Conservation (phyloP, 2,797 vertebrate genomes). For the Orestias chungarensis region DNA sequence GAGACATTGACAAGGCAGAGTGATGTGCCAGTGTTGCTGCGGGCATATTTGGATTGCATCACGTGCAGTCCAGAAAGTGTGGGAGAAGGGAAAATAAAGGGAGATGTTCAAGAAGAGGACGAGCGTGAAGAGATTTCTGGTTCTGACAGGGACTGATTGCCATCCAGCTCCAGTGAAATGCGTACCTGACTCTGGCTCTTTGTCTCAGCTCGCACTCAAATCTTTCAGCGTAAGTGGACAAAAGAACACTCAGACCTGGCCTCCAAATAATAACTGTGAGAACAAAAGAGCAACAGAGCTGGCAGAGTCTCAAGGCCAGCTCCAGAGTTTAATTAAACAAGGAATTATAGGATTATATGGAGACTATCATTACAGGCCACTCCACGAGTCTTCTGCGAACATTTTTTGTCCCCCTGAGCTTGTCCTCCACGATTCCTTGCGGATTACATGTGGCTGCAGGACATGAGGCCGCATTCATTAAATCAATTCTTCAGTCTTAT, state of each 20-base stretch:
- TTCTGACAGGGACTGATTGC: constrained; percentile 60
- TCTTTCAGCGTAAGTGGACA: constrained; percentile 69
- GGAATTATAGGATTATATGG: constrained; percentile 92
- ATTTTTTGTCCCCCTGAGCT: constrained; percentile 84
- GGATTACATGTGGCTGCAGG: constrained; percentile 85
- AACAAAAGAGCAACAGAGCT: constrained; percentile 81
- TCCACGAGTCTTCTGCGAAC: constrained; percentile 81
- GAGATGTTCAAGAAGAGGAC: constrained; percentile 65
- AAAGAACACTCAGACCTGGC: constrained; percentile 72
- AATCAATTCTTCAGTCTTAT: constrained; percentile 84
- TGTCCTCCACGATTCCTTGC: constrained; percentile 81
- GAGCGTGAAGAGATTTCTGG: constrained; percentile 68
- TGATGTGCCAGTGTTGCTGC: constrained; percentile 80
- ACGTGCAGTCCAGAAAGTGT: constrained; percentile 77
- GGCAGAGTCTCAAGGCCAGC: constrained; percentile 81
- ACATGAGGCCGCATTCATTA: constrained; percentile 89
- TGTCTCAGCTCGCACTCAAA: constrained; percentile 50
- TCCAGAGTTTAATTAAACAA: constrained; percentile 91
- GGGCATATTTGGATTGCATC: constrained; percentile 82
- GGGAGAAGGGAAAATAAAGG: constrained; percentile 65
- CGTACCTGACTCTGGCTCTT: constrained; percentile 62
- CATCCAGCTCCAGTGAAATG: constrained; percentile 50
- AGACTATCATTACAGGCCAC: constrained; percentile 87
- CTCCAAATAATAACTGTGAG: constrained; percentile 78
- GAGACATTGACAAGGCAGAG: constrained; percentile 79